Evolutionary conservation across 1,140 invertebrate genomes (phyloP).

Genomic region (Tigriopus japonicus): DNA sequence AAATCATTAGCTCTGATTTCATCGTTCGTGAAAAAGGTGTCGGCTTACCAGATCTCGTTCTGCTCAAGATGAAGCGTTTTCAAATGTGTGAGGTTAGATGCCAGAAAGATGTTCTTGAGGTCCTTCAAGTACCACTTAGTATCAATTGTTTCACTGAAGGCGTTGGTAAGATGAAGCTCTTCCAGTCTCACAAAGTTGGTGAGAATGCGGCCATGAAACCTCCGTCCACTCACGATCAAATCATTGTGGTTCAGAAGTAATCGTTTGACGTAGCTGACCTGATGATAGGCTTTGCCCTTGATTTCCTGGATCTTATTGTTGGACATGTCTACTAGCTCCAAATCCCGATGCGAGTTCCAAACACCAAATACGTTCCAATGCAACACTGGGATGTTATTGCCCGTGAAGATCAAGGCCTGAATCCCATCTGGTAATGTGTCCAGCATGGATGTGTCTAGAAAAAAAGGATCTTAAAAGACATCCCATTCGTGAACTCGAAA

Average conservation of each 20-base stretch:
- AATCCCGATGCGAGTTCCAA: constrained; percentile 32
- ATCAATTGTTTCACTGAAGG: constrained; percentile 39
- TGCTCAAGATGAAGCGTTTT: constrained; percentile 54
- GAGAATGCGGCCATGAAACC: constrained; percentile 50
- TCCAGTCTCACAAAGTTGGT: constrained; percentile 51
- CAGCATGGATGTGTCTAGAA: neutral
- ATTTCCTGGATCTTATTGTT: constrained; percentile 51
- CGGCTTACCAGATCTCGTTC: constrained; percentile 40
- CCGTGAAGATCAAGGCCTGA: constrained; percentile 50
- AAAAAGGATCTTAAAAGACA: neutral
- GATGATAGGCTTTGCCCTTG: constrained; percentile 52
- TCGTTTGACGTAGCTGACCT: constrained; percentile 45
- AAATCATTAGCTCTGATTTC: no score
- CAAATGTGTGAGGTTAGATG: constrained; percentile 42
- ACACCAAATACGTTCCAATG: constrained; percentile 53
- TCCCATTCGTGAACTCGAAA: neutral
- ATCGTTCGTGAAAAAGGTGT: neutral
- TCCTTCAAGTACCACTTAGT: constrained; percentile 21
- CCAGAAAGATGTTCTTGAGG: constrained; percentile 49
- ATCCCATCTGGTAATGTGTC: constrained; percentile 5
- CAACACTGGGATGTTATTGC: constrained; percentile 41
- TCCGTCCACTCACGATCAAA: constrained; percentile 38
- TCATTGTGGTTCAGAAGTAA: constrained; percentile 54
- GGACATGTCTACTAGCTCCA: constrained; percentile 52
- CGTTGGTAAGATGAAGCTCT: constrained; percentile 51